These are phyloP conservation scores for Fabriciana adippe DNA, from an alignment of 2,888 invertebrate genomes.

Conservation along the genomic window DNA sequence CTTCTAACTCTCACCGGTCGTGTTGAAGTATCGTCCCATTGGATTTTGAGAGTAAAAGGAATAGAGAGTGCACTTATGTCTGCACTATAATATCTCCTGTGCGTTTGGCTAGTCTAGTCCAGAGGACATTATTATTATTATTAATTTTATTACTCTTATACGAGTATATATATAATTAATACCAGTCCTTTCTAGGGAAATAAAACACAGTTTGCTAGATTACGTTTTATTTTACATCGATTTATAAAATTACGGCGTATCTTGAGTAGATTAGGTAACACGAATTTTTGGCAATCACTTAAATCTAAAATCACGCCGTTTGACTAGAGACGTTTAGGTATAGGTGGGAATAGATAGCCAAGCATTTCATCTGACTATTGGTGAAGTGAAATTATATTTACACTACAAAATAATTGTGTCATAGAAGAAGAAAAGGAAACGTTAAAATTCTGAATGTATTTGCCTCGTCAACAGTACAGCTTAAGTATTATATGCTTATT, in stretches of 20 bases:
- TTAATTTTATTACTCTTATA: too few species aligned
- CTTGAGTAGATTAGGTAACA: constrained; percentile 21
- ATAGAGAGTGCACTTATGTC: too few species aligned
- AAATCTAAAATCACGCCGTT: constrained; percentile 36
- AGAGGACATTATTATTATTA: too few species aligned
- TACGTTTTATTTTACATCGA: constrained; percentile 62
- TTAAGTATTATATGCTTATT: constrained; percentile 1
- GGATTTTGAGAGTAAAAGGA: too few species aligned
- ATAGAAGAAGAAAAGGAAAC: too few species aligned
- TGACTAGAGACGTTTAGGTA: constrained; percentile 39
- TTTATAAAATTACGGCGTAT: constrained; percentile 57
- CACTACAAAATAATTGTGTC: background rate
- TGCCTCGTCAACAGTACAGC: background rate
- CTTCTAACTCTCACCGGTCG: too few species aligned
- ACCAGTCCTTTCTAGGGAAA: constrained; percentile 12
- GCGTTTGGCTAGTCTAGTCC: too few species aligned
- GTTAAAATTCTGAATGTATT: too few species aligned
- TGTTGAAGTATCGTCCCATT: too few species aligned
- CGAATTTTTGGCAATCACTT: constrained; percentile 31
- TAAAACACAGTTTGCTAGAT: constrained; percentile 39
- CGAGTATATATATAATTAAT: too few species aligned
- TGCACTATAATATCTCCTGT: too few species aligned
- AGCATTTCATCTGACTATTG: background rate
- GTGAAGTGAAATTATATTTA: background rate
- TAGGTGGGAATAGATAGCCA: background rate